phyloP scores from a whole-genome alignment of 2,797 vertebrate genomes.

The Erpetoichthys calabaricus region DNA sequence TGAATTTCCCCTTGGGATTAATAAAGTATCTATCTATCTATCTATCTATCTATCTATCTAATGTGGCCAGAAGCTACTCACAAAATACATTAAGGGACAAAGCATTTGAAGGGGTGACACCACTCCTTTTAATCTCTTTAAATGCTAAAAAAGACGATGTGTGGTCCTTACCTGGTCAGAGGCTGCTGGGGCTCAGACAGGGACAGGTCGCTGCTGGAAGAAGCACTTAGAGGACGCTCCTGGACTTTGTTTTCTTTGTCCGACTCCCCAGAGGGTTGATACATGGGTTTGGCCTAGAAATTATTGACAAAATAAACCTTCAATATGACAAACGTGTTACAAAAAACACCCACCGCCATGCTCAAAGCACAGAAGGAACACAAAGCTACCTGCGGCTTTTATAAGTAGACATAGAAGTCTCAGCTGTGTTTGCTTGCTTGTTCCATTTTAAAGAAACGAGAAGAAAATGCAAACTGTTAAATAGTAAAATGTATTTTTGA shows the following conservation, averaged over 20 bases:
- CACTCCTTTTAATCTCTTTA: background rate
- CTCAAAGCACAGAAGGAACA: background rate
- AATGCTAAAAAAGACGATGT: background rate
- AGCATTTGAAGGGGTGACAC: too few species aligned
- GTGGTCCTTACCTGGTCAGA: slow-evolving; percentile 36
- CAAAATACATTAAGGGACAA: too few species aligned
- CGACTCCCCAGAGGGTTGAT: slow-evolving; percentile 93
- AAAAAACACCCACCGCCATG: background rate
- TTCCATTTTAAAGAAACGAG: too few species aligned
- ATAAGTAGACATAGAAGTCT: too few species aligned
- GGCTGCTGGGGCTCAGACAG: slow-evolving; percentile 59
- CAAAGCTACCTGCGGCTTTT: background rate
- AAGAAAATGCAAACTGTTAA: too few species aligned
- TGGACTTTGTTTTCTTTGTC: slow-evolving; percentile 93
- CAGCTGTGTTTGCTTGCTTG: too few species aligned
- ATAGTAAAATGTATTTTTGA: too few species aligned
- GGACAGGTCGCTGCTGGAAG: slow-evolving; percentile 85
- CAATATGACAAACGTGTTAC: background rate
- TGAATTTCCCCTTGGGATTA: too few species aligned
- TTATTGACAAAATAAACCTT: slow-evolving; percentile 8
- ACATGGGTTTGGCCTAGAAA: slow-evolving; percentile 55
- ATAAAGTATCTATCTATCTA: too few species aligned
- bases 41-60: too few species aligned
- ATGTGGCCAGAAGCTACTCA: too few species aligned
- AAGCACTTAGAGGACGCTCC: slow-evolving; percentile 72